Conservation (phyloP, 2,113 vertebrate genomes). For the Regulus satrapa region DNA sequence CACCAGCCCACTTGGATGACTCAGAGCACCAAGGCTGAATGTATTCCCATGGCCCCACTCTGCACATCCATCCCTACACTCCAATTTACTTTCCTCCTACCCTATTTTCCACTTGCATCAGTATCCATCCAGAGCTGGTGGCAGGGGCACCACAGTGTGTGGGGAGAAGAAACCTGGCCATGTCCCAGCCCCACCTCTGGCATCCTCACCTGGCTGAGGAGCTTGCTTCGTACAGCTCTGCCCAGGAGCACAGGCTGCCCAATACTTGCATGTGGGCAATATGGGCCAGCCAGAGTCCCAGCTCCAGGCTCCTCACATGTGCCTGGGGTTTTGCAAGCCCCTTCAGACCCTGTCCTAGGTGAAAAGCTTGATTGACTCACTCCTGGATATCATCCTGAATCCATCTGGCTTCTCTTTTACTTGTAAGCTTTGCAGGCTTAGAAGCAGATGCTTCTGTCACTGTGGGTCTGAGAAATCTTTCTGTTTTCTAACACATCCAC, state of each 20-base stretch:
- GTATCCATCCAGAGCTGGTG: neutral
- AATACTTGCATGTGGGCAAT: fast-evolving
- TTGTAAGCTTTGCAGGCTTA: neutral
- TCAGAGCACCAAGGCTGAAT: neutral
- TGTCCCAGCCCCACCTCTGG: neutral
- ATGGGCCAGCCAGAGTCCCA: neutral
- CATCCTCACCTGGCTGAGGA: neutral
- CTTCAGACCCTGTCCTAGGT: neutral
- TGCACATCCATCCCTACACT: neutral
- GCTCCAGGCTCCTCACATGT: neutral
- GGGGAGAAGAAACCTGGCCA: neutral
- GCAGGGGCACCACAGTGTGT: fast-evolving
- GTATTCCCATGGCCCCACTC: neutral
- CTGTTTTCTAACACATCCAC: fast-evolving
- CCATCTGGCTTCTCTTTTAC: neutral
- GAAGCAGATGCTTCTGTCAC: neutral
- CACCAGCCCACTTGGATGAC: slow-evolving; percentile 40
- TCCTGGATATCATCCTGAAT: neutral
- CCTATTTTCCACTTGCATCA: neutral
- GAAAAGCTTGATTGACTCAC: fast-evolving
- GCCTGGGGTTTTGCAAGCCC: neutral
- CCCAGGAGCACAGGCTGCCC: neutral
- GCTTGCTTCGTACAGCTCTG: neutral
- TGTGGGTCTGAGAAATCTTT: neutral
- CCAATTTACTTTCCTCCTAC: neutral